Base-by-base conservation (phyloP, 2,888 invertebrate species). In the Synanthedon myopaeformis region DNA sequence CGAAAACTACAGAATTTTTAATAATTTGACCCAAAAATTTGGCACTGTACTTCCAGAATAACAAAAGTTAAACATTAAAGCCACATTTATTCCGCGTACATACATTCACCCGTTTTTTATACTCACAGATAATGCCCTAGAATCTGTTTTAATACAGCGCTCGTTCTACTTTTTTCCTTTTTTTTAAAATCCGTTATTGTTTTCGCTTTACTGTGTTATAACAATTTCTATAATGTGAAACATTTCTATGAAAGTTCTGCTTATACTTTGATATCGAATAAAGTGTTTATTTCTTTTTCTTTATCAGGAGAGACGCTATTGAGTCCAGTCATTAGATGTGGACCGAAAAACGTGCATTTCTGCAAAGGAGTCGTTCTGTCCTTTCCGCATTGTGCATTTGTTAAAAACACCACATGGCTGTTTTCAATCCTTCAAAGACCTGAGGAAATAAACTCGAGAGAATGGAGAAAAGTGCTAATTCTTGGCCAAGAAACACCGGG, bases 401-500 rank as follows among this genome's bases (percentile, higher is more conserved):
- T 95, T 35, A 93, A 94, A 63, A 92, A 92, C 66, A 92, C 92
- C 56, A 92, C 92, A 68, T 97, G 97, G 97, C 90, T 91, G 54
- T 88, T 95, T 52, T 91, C 92, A 50, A 88, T 96, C 56, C 92
- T 83, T 51, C 87, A 88, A 63, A 80, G 75, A 58, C 82, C 85
- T 13, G 86, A 86, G 64, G 83, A 85, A 57, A 68, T 79, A 61
- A 81, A 79, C 67, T 72, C 81, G 12, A 74, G 74, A 59, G 83
- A 96, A 19, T 92, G 92, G 92, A 82, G 90, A 17, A 90, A 90
- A 65, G 87, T 91, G 55, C 78, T 91, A 41, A 91, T 90, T 51
- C 81, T 96, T 14, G 96, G 96, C 42, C 93, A 95, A 69, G 96
- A 96, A 84, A 95, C 94, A 42, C 93, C 95, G 59, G 95, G 95